A percentile compares a stretch with the other conserved stretches of the same genome.
These are phyloP conservation scores for Camptogramma bilineatum DNA, from an alignment of 2,888 invertebrate genomes.

Conservation along the genomic window DNA sequence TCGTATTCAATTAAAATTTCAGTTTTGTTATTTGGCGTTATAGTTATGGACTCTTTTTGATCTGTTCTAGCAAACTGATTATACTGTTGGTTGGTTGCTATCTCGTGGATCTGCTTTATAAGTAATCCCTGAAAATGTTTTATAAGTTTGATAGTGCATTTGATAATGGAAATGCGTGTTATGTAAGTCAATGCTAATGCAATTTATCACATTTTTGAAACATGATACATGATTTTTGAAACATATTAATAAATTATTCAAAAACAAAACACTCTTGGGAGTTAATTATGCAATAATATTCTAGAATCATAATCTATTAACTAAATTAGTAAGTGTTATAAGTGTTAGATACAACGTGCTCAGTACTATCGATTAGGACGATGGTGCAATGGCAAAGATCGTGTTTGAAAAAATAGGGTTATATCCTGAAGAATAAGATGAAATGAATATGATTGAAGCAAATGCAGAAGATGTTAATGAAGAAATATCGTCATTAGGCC, in stretches of 20 bases:
- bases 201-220: neutral
- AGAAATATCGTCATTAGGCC: slow-evolving; percentile 33
- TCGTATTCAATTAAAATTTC: slow-evolving; percentile 78
- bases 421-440: slow-evolving; percentile 32
- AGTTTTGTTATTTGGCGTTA: slow-evolving; percentile 61
- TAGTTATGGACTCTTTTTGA: slow-evolving; percentile 64
- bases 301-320: neutral
- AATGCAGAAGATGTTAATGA: slow-evolving; percentile 40
- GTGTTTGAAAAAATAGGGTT: slow-evolving; percentile 20
- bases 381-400: slow-evolving; percentile 35
- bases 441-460: slow-evolving; percentile 47
- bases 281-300: neutral
- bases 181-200: slow-evolving; percentile 9
- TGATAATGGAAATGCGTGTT: slow-evolving; percentile 1
- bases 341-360: slow-evolving; percentile 42
- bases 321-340: slow-evolving; percentile 22
- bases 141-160: slow-evolving; percentile 48
- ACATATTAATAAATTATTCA: neutral
- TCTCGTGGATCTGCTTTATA: slow-evolving; percentile 78
- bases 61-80: slow-evolving; percentile 67
- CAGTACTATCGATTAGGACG: slow-evolving; percentile 29
- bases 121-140: slow-evolving; percentile 77
- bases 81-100: slow-evolving; percentile 76
- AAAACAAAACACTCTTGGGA: too few species aligned
- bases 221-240: neutral